Conservation (phyloP, 2,113 vertebrate genomes). For the Orthonyx spaldingii region DNA sequence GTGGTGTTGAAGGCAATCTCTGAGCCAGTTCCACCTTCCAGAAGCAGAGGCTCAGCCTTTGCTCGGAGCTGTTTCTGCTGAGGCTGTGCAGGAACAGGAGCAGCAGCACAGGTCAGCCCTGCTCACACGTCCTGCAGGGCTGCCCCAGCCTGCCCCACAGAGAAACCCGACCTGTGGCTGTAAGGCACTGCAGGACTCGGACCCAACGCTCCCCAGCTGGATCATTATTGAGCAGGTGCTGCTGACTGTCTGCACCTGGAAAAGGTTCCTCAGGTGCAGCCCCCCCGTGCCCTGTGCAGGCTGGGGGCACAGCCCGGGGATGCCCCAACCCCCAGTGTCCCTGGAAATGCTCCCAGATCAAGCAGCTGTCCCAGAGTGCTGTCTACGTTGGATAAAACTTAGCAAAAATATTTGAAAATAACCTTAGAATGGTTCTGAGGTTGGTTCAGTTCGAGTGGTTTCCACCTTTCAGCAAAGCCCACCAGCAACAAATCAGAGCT, state of each 20-base stretch:
- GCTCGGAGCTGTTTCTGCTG: not conserved
- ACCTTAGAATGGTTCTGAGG: not conserved
- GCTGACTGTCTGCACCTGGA: not conserved
- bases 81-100: accelerated
- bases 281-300: not conserved
- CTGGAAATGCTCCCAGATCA: not conserved
- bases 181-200: not conserved
- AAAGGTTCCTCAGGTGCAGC: not conserved
- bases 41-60: not conserved
- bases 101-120: not conserved
- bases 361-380: not conserved
- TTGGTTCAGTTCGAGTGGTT: not conserved
- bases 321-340: not conserved
- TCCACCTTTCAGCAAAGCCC: not conserved
- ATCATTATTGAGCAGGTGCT: accelerated
- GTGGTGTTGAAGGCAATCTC: not conserved
- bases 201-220: accelerated
- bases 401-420: not conserved
- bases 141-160: not conserved
- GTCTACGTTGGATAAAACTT: not conserved
- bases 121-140: accelerated
- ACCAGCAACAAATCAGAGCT: not conserved
- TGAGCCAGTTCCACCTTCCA: not conserved
- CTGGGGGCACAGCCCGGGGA: not conserved
- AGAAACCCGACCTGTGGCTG: not conserved